Conservation (phyloP, 2,888 invertebrate species). For the Eupithecia insigniata region DNA sequence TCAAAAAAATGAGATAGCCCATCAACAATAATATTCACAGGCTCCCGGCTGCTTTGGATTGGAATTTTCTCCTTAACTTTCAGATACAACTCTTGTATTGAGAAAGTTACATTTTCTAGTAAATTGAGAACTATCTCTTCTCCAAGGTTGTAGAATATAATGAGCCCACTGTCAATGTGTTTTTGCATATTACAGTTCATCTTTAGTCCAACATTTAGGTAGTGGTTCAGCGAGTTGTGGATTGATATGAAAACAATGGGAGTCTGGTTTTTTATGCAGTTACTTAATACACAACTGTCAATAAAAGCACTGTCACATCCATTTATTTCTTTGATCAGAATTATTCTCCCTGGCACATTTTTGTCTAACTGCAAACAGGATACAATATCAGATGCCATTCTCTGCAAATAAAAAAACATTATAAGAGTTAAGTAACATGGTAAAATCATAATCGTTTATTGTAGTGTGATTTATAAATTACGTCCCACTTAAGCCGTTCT, state of each 20-base stretch:
- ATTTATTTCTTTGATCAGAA: conserved; percentile 88
- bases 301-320: conserved; percentile 90
- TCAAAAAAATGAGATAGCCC: conserved; percentile 89
- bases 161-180: conserved; percentile 65
- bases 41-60: conserved; percentile 63
- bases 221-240: conserved; percentile 89
- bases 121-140: conserved; percentile 57
- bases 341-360: conserved; percentile 80
- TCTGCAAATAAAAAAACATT: conserved; percentile 53
- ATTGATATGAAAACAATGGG: conserved; percentile 86
- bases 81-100: conserved; percentile 71
- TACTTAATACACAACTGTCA: conserved; percentile 86
- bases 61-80: conserved; percentile 69
- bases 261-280: conserved; percentile 85
- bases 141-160: conserved; percentile 66
- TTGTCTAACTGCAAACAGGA: conserved; percentile 87
- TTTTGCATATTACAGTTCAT: conserved; percentile 88
- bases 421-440: too few relatives aligned
- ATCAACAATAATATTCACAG: conserved; percentile 87
- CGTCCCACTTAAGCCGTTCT: too few relatives aligned
- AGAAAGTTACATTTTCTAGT: conserved; percentile 52
- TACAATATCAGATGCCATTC: conserved; percentile 86
- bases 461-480: too few relatives aligned
- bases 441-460: background rate
- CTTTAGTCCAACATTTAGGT: conserved; percentile 89